Conservation (phyloP, 1,140 invertebrate genomes). For the Onthophagus taurus region DNA sequence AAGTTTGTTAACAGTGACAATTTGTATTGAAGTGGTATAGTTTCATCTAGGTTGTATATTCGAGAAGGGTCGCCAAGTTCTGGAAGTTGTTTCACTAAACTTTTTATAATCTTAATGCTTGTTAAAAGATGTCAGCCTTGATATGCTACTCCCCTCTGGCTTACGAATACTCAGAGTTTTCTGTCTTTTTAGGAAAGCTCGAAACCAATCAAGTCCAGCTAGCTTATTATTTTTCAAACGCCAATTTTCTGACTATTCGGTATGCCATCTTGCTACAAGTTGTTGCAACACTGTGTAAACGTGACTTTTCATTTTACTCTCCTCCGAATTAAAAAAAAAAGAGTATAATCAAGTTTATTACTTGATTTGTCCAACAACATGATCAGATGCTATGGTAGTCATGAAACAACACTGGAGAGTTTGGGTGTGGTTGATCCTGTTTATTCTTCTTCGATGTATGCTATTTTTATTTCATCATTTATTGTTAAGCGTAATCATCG, state of each 20-base stretch:
- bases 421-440: too few relatives aligned
- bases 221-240: conserved; percentile 2
- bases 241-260: conserved; percentile 10
- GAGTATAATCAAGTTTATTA: too few relatives aligned
- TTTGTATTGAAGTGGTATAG: too few relatives aligned
- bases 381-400: too few relatives aligned
- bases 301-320: conserved; percentile 2
- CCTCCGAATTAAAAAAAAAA: too few relatives aligned
- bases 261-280: conserved; percentile 3
- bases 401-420: too few relatives aligned
- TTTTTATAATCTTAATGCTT: background rate
- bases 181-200: background rate
- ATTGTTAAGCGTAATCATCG: too few relatives aligned
- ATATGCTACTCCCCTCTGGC: conserved; percentile 4
- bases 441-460: too few relatives aligned
- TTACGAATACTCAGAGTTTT: conserved; percentile 1
- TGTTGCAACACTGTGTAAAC: background rate
- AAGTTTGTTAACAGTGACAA: too few relatives aligned
- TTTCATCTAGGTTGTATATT: conserved; percentile 8
- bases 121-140: conserved; percentile 7
- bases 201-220: conserved; percentile 1
- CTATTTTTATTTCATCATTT: too few relatives aligned
- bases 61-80: background rate
- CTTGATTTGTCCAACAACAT: too few relatives aligned
- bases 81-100: background rate